Evolutionary conservation across 1,140 invertebrate species (phyloP).

Genomic region (Mesaphorura yosii): DNA sequence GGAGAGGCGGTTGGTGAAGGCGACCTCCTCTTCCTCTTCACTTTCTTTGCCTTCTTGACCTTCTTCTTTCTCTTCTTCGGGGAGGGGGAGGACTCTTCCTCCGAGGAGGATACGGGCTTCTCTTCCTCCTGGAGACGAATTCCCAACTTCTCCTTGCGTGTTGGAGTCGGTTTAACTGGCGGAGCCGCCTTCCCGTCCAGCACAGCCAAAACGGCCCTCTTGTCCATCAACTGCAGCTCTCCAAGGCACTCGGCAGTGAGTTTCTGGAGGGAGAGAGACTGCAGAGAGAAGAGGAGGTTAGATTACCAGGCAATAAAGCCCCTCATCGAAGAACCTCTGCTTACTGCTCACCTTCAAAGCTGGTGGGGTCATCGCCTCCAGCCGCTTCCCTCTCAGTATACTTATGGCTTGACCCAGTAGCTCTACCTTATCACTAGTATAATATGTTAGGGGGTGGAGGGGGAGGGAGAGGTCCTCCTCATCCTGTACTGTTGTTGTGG

Average conservation of each 20-base stretch:
- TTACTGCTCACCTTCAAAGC: neutral
- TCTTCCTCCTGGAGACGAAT: neutral
- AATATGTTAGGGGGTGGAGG: neutral
- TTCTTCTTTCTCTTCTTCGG: constrained; percentile 6
- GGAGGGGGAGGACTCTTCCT: neutral
- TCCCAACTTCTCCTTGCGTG: neutral
- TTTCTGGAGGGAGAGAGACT: neutral
- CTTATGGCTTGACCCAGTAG: neutral
- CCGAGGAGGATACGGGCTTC: neutral
- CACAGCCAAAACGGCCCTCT: neutral
- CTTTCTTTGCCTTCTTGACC: neutral
- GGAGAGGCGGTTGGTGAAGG: no score
- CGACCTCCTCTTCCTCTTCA: no score
- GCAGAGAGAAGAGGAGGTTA: neutral
- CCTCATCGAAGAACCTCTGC: neutral
- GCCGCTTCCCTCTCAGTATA: neutral
- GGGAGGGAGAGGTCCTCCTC: neutral
- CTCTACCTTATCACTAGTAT: neutral
- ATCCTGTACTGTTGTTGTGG: neutral
- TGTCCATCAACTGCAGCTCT: neutral
- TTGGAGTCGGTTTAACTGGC: neutral
- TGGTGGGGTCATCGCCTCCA: neutral
- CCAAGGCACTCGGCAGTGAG: neutral
- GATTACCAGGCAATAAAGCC: no score
- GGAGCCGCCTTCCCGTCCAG: neutral